Conservation (phyloP, 2,888 invertebrate species). For the Eupsilia transversa region DNA sequence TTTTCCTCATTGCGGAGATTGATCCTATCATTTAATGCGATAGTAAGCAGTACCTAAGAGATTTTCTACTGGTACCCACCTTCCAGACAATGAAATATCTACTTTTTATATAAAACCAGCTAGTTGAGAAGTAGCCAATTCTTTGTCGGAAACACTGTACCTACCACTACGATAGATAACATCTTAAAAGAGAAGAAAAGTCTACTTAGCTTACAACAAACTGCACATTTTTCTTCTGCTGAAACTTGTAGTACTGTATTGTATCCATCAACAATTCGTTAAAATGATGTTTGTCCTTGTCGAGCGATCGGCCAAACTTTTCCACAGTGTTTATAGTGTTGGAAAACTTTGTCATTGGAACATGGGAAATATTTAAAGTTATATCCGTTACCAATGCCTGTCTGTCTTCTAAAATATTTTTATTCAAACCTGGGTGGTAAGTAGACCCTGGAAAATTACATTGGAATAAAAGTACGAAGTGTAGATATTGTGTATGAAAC, state of each 20-base stretch:
- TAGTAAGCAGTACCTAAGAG: neutral
- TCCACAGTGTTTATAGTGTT: slow-evolving; percentile 16
- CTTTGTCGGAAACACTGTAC: neutral
- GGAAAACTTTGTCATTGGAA: slow-evolving; percentile 26
- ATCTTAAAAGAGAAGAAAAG: neutral
- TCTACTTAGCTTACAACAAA: neutral
- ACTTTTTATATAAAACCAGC: slow-evolving; percentile 3
- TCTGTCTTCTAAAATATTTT: neutral
- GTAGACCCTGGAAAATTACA: neutral
- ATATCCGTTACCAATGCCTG: neutral
- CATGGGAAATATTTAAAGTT: slow-evolving; percentile 1
- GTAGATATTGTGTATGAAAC: neutral
- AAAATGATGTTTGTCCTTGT: slow-evolving; percentile 18
- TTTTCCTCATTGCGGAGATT: neutral
- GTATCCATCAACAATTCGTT: slow-evolving; percentile 4
- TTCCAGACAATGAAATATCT: neutral
- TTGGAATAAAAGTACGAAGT: neutral
- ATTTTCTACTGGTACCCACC: neutral
- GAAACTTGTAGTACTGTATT: slow-evolving; percentile 1
- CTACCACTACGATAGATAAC: neutral
- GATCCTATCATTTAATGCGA: neutral
- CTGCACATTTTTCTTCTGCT: neutral
- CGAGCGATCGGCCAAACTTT: slow-evolving; percentile 16
- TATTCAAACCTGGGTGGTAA: neutral
- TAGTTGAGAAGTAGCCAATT: slow-evolving; percentile 24